These are phyloP conservation scores for Characodon lateralis DNA, from an alignment of 2,797 vertebrate genomes.

Conservation along the genomic window DNA sequence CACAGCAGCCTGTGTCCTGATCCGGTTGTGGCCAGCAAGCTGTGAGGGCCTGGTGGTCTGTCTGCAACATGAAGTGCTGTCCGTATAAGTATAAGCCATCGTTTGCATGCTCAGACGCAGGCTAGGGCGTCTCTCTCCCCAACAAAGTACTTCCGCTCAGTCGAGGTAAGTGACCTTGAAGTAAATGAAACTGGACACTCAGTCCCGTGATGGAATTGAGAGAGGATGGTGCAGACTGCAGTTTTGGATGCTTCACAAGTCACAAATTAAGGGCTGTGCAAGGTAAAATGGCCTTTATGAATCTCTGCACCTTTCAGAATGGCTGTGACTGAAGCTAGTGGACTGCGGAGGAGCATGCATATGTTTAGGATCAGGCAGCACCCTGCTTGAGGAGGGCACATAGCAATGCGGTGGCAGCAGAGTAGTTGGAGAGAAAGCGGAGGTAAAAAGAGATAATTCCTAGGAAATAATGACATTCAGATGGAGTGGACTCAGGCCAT, in stretches of 20 bases:
- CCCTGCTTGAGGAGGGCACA: neutral
- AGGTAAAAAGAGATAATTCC: neutral
- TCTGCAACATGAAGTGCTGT: neutral
- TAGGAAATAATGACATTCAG: neutral
- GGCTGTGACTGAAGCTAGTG: neutral
- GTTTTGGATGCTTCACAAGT: neutral
- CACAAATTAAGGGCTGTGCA: neutral
- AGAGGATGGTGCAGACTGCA: too few relatives aligned
- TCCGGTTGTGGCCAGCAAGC: neutral
- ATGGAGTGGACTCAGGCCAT: neutral
- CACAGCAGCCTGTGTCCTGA: neutral
- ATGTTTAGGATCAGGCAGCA: neutral
- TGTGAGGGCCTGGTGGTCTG: neutral
- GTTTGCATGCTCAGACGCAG: neutral
- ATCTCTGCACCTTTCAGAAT: too few relatives aligned
- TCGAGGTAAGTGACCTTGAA: neutral
- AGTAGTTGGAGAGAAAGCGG: neutral
- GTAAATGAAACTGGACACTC: neutral
- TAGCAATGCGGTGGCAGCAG: neutral
- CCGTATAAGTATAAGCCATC: neutral
- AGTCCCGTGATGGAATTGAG: neutral
- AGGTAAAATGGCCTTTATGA: too few relatives aligned
- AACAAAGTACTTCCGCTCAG: neutral
- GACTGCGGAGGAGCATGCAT: neutral
- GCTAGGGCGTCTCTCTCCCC: neutral